Evolutionary conservation across 2,888 invertebrate species (phyloP).

Genomic region (Seladonia tumulorum): DNA sequence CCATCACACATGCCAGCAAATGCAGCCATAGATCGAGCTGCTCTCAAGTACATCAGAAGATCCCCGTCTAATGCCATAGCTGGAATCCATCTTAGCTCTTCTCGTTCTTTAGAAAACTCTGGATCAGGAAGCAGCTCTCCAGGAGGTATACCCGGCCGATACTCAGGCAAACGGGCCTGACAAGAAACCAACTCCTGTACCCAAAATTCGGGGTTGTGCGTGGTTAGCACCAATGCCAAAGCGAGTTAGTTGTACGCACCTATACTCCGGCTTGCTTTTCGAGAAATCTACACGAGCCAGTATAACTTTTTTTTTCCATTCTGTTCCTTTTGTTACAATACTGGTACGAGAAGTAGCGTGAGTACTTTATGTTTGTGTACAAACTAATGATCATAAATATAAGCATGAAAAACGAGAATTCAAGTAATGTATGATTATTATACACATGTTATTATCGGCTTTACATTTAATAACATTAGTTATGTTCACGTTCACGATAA

Average conservation of each 20-base stretch:
- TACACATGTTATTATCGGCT: slow-evolving; percentile 24
- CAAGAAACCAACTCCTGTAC: slow-evolving; percentile 84
- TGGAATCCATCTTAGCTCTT: slow-evolving; percentile 97
- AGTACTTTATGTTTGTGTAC: slow-evolving; percentile 52
- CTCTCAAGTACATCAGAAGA: slow-evolving; percentile 98
- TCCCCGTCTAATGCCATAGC: slow-evolving; percentile 97
- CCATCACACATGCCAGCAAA: slow-evolving; percentile 99
- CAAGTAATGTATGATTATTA: slow-evolving; percentile 29
- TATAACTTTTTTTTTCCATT: slow-evolving; percentile 50
- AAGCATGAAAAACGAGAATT: slow-evolving; percentile 43
- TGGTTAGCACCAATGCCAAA: slow-evolving; percentile 82
- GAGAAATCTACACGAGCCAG: slow-evolving; percentile 61
- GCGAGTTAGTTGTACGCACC: slow-evolving; percentile 80
- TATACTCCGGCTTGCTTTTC: slow-evolving; percentile 78
- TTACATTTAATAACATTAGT: slow-evolving; percentile 43
- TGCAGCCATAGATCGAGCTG: slow-evolving; percentile 98
- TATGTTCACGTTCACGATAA: slow-evolving; percentile 27
- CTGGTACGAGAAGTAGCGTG: slow-evolving; percentile 56
- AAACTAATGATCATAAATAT: slow-evolving; percentile 52
- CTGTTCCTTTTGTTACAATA: slow-evolving; percentile 56
- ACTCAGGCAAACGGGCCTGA: slow-evolving; percentile 88
- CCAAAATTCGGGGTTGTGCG: slow-evolving; percentile 81
- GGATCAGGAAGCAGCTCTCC: slow-evolving; percentile 85
- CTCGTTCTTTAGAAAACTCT: slow-evolving; percentile 87
- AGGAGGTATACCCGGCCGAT: slow-evolving; percentile 84